Evolutionary conservation across 53 echinoderm and acorn worm genomes (phyloP), one percentile per base, ranked within the genome.

Genomic region (Crossaster papposus): DNA sequence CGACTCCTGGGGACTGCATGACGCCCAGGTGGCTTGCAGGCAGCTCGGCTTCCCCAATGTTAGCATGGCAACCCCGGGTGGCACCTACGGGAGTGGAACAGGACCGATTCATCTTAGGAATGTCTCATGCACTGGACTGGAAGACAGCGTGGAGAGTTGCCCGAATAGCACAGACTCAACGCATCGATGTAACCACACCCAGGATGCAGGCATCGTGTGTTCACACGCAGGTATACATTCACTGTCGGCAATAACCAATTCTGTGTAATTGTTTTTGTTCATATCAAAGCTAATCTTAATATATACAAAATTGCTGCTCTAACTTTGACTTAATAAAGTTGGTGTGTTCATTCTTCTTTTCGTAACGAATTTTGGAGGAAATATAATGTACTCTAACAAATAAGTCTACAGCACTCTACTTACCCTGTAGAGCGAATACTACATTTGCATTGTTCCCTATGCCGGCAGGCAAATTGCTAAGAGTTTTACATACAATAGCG

Each of bases 11-110:
- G 78, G 8, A 13, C 20, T 78, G 0, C 36, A 50, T 20, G 78
- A 82, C 14, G 85, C 91, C 13, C n/a, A 77, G 13, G 91, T 91
- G 22, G 85, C 85, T 30, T 91, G 91, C 68, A 63, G 79, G 22
- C 85, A 91, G 71, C 85, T 91, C 2, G 91, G 91, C 33, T 91
- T 81, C n/a, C 17, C 54, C 6, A 31, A 78, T 8, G 91, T 70
- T 30, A 30, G 18, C 36, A 9, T 14, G 8, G 83, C 76, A 30
- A 54, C 35, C 51, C 24, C n/a, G 20, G 85, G 58, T 4, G 52
- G 85, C 51, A 29, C 28, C 3, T 90, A 51, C 14, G 24, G 68
- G 24, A 68, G 68, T 23, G 68, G 68, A n/a, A 68, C 64, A 20
- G 82, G 30, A 33, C 82, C n/a, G 58, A 34, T 82, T 24, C 63